Evolutionary conservation across 2,797 vertebrate species (phyloP).

Genomic region (Anguilla megastoma): DNA sequence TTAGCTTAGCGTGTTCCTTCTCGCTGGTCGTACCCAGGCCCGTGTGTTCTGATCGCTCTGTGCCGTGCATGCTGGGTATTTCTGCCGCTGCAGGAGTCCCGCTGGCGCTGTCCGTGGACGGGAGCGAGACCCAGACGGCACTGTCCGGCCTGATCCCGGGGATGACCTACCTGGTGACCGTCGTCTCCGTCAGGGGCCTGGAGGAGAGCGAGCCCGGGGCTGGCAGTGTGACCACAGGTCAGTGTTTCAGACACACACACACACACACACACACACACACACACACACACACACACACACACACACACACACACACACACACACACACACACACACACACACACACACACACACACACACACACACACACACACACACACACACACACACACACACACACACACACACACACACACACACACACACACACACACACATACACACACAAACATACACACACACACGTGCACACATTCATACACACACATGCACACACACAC

Average conservation of each 20-base stretch:
- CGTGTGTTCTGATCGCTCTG: not conserved
- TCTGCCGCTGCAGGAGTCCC: constrained; percentile 71
- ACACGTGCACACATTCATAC: not conserved
- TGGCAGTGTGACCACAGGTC: constrained; percentile 85
- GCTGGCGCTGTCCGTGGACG: constrained; percentile 73
- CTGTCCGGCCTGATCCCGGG: constrained; percentile 81
- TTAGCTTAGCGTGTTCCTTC: too few relatives aligned
- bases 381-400: not conserved
- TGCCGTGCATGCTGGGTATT: not conserved
- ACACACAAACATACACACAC: not conserved
- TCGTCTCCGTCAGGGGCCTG: constrained; percentile 84
- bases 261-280: not conserved
- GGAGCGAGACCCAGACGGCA: constrained; percentile 70
- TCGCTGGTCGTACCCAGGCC: too few relatives aligned
- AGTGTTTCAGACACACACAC: not conserved
- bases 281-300: not conserved
- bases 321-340: too few relatives aligned
- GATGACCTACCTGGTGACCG: constrained; percentile 78
- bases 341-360: not conserved
- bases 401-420: too few relatives aligned
- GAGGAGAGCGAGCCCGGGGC: constrained; percentile 89
- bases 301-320: too few relatives aligned
- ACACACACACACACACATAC: not conserved
- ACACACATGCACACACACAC: not conserved
- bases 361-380: not conserved